Conservation (phyloP, 2,888 invertebrate species). For the Subacronicta megacephala region DNA sequence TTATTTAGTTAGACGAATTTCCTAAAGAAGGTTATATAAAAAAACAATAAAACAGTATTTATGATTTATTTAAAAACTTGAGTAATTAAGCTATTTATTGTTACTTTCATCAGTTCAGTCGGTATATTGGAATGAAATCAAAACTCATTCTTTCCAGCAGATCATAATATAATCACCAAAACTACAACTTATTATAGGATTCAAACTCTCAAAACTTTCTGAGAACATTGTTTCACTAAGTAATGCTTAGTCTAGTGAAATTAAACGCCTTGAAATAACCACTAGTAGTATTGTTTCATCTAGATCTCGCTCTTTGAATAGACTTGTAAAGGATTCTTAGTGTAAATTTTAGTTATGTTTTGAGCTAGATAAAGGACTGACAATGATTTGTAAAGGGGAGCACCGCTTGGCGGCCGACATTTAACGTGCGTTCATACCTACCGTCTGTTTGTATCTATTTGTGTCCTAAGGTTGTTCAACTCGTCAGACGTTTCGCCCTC, state of each 20-base stretch:
- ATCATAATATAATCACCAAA: too few species aligned
- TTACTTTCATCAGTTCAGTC: too few species aligned
- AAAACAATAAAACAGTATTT: too few species aligned
- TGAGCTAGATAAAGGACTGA: conserved; percentile 22
- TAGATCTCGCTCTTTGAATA: background rate
- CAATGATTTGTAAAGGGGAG: conserved; percentile 60
- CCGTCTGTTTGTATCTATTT: conserved; percentile 79
- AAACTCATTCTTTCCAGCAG: too few species aligned
- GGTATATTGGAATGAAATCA: too few species aligned
- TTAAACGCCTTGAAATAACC: background rate
- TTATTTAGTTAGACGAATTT: too few species aligned
- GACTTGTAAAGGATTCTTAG: background rate
- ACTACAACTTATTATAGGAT: too few species aligned
- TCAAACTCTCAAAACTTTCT: too few species aligned
- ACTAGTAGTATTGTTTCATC: background rate
- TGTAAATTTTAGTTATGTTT: conserved; percentile 19
- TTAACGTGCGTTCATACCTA: conserved; percentile 68
- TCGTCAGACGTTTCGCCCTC: conserved; percentile 56
- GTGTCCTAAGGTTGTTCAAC: conserved; percentile 85
- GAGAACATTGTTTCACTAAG: background rate
- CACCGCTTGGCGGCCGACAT: conserved; percentile 63
- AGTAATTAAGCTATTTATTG: too few species aligned
- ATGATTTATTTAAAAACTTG: too few species aligned
- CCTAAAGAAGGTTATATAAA: too few species aligned
- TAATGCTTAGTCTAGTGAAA: background rate